Evolutionary conservation across 2,113 vertebrate species (phyloP), one percentile per base, ranked within the genome.

Genomic region (Corythoichthys intestinalis): DNA sequence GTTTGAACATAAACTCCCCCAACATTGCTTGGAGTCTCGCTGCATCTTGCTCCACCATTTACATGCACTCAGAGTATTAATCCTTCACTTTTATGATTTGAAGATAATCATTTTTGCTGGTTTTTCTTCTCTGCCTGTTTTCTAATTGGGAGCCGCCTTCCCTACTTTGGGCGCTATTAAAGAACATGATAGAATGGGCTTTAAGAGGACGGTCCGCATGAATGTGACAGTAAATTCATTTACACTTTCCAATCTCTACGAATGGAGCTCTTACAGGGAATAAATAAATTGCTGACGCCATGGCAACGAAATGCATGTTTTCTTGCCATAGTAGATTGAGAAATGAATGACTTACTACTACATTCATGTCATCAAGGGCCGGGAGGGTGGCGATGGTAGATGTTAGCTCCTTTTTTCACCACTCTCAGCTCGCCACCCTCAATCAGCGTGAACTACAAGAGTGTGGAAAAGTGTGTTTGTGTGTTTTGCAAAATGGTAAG

Each of bases 281-380:
- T 83, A 83, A 80, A 73, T 72, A 75, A 71, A 73, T 66, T 72
- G 78, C 71, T 54, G 64, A 65, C 39, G 13, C 79, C 81, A 70
- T 44, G 88, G 90, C 89, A 91, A 90, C 83, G 90, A 91, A 90
- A 80, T 83, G 90, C 91, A 92, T 91, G 90, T 82, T 90, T 91
- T 89, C 83, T 91, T 91, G 91, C 85, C 78, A 79, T 86, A 86
- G 87, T 75, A 7, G 73, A 88, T 88, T 91, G 83, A 63, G 83
- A 91, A 91, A 91, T 81, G 79, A 90, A 91, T 88, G 89, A 83
- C 87, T 91, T 91, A 88, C 90, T 91, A 89, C 87, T 90, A 86
- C 90, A 92, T 93, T 91, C 90, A 92, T 91, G 91, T 88, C 81
- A 15, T 65, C 64, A 70, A 67, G 83, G 85, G 85, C 86, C 76